Evolutionary conservation across 2,113 vertebrate genomes (phyloP).

Genomic region (Illadopsis cleaveri): DNA sequence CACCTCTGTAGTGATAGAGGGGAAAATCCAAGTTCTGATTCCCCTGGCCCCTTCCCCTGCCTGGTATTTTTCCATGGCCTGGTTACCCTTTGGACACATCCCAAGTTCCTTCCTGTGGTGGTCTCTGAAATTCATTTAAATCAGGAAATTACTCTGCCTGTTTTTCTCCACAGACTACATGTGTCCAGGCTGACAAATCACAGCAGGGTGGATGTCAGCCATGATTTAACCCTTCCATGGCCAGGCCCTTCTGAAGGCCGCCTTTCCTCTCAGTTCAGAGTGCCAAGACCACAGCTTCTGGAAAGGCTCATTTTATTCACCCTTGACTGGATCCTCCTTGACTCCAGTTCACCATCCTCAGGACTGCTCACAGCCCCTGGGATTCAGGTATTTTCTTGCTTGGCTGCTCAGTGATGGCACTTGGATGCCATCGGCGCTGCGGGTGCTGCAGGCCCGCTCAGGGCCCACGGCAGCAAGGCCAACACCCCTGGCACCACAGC

Average conservation of each 20-base stretch:
- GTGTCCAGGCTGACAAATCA: constrained; percentile 43
- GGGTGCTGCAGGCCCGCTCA: too few species aligned
- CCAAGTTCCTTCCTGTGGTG: constrained; percentile 67
- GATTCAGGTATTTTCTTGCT: neutral
- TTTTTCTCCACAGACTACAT: constrained; percentile 52
- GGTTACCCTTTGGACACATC: constrained; percentile 50
- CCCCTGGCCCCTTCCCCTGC: constrained; percentile 16
- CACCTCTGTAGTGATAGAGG: neutral
- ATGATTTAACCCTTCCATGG: constrained; percentile 36
- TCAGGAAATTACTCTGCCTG: constrained; percentile 66
- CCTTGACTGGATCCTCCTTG: neutral
- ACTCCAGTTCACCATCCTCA: neutral
- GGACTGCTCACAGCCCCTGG: neutral
- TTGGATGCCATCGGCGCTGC: fast-evolving
- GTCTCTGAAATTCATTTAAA: constrained; percentile 66
- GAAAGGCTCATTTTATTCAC: neutral
- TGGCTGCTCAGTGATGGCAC: neutral
- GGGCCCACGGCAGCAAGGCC: fast-evolving
- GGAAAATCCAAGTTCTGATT: neutral
- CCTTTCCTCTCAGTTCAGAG: neutral
- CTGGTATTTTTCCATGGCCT: constrained; percentile 66
- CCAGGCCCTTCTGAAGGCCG: neutral
- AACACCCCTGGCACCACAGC: fast-evolving
- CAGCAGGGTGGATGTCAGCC: constrained; percentile 31
- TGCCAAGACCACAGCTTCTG: neutral